Base-by-base conservation (phyloP, 2,797 vertebrate species). In the Clarias pachynema region DNA sequence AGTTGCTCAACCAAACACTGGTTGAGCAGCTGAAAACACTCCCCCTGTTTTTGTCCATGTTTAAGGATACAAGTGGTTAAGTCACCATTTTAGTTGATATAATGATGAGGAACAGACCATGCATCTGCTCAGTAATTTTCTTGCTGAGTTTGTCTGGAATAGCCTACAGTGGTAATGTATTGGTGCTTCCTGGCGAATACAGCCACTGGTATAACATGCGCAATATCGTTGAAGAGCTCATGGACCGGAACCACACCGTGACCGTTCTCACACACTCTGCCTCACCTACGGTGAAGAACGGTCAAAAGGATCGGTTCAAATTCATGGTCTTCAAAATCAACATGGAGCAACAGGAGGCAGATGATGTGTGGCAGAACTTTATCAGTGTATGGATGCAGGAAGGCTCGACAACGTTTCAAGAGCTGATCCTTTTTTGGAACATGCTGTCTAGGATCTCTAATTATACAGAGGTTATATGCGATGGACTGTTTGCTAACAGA, bases 171-270 rank as follows among this genome's bases (percentile, higher is more conserved):
- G 44, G 44, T 0, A 49, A 49, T 12, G 44, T 49, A 49, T 49
- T 49, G 44, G 44, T 49, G 2, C 10, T 49, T 49, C 44, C 44
- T 12, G 44, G 44, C 10, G 44, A 49, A 49, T 49, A 49, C 44
- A 49, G 44, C 12, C 44, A 49, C 44, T 49, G 44, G 44, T 12
- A 49, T 12, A 49, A 49, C 44, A 49, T 49, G 44, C 44, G 44
- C 44, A 49, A 49, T 49, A 49, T 49, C 10, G 44, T 49, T 49
- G 44, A 49, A 2, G 44, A 12, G 44, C 44, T 49, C 10, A 0
- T 90, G 34, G 86, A 84, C 15, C 92, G 86, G 20, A 93, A 93
- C 49, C 95, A 88, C 79, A 86, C 31, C 4, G 85, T 89, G 40
- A 87, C 92, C 1, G 65, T 89, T 40, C 59, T 95, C 77, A 87